phyloP scores from a whole-genome alignment of 2,888 invertebrate genomes.

The Thecophora atra region DNA sequence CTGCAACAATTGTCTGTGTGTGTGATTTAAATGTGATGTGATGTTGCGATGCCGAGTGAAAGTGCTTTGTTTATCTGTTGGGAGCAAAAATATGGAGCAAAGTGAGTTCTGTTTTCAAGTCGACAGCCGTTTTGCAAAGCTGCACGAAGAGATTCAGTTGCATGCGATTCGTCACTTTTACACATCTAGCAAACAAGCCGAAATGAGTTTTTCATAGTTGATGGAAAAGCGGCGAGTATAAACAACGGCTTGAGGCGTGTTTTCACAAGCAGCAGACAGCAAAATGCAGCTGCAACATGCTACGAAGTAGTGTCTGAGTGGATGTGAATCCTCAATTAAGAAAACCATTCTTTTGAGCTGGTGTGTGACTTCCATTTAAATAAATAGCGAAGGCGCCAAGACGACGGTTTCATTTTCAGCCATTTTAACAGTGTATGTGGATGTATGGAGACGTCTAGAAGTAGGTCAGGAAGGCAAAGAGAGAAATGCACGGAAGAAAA shows the following conservation, averaged over 20 bases:
- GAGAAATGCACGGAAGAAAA: background rate
- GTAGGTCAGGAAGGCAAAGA: no score
- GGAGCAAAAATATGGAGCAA: background rate
- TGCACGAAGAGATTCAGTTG: background rate
- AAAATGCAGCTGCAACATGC: background rate
- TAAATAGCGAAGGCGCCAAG: no score
- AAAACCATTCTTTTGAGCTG: no score
- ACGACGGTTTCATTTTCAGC: no score
- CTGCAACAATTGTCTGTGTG: background rate
- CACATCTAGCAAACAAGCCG: background rate
- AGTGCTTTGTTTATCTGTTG: background rate
- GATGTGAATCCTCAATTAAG: background rate
- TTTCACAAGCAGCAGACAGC: background rate
- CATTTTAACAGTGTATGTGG: no score
- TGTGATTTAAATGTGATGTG: background rate
- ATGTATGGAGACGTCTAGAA: no score
- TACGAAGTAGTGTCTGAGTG: background rate
- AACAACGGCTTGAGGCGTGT: background rate
- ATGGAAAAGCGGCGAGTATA: background rate
- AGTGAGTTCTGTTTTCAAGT: background rate
- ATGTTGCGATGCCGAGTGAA: constrained; percentile 21
- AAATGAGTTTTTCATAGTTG: constrained; percentile 29
- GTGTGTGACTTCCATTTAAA: no score
- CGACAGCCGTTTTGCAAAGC: background rate
- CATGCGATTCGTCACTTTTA: background rate